phyloP scores from a whole-genome alignment of 2,797 vertebrate species.

The Acanthurus tractus region DNA sequence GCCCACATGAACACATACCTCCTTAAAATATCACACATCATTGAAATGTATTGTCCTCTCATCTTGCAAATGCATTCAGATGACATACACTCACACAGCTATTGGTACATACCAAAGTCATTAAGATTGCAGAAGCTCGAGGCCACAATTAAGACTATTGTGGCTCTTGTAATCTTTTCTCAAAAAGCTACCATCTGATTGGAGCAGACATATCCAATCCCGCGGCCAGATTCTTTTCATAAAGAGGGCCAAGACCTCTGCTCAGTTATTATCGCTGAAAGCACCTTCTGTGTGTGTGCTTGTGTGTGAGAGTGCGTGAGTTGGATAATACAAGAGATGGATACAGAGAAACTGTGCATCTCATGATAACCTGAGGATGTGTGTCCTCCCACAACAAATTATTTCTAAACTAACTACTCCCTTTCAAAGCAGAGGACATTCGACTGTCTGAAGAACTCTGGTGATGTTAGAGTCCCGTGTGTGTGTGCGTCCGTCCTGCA shows the following conservation, averaged over 20 bases:
- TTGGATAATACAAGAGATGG: conserved; percentile 36
- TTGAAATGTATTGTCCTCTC: conserved; percentile 31
- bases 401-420: conserved; percentile 64
- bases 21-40: conserved; percentile 25
- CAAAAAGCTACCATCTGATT: conserved; percentile 70
- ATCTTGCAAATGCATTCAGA: conserved; percentile 30
- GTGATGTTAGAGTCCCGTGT: not conserved
- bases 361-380: conserved; percentile 69
- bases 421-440: conserved; percentile 64
- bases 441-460: conserved; percentile 9
- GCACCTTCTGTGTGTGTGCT: conserved; percentile 38
- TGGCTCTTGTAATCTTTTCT: conserved; percentile 70
- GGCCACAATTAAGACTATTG: conserved; percentile 78
- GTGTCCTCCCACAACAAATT: conserved; percentile 65
- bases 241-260: conserved; percentile 72
- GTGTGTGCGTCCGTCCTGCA: not conserved
- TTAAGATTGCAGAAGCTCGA: conserved; percentile 56
- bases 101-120: conserved; percentile 65
- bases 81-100: conserved; percentile 43
- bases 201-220: conserved; percentile 75
- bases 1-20: not conserved
- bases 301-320: conserved; percentile 14
- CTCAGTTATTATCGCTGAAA: conserved; percentile 77
- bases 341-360: conserved; percentile 38
- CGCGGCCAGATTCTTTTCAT: conserved; percentile 75